These are phyloP conservation scores for Dasysyrphus albostriatus DNA, from an alignment of 2,888 invertebrate genomes.

Conservation along the genomic window DNA sequence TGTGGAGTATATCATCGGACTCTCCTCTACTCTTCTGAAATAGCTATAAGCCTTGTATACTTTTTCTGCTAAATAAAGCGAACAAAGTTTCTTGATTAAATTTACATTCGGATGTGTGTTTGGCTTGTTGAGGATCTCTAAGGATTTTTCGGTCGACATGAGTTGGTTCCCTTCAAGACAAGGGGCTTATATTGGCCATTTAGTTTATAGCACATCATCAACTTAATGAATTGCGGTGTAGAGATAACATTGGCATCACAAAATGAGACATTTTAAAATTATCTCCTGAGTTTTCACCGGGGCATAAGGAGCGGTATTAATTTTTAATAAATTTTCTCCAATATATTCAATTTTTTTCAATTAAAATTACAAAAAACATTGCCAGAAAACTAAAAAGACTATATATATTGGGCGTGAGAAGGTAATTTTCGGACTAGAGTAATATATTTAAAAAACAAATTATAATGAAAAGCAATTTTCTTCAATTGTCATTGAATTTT, in stretches of 20 bases:
- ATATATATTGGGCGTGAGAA: neutral
- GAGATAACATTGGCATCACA: too few relatives aligned
- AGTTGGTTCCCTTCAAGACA: constrained; percentile 29
- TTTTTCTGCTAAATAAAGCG: constrained; percentile 62
- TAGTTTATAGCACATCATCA: neutral
- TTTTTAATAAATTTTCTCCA: too few relatives aligned
- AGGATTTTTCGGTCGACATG: constrained; percentile 63
- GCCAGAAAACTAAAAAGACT: neutral
- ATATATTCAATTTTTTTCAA: neutral
- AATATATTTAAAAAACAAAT: neutral
- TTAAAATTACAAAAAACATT: neutral
- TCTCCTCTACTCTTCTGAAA: neutral
- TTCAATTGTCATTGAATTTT: constrained; percentile 11
- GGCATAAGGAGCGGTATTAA: too few relatives aligned
- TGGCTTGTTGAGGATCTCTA: constrained; percentile 56
- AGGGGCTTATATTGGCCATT: constrained; percentile 40
- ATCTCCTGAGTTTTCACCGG: too few relatives aligned
- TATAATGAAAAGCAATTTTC: constrained; percentile 20
- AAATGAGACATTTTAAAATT: too few relatives aligned
- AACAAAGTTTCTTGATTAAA: constrained; percentile 75
- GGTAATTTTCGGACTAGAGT: neutral
- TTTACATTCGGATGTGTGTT: constrained; percentile 66
- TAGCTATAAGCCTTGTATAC: constrained; percentile 38
- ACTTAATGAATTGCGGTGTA: constrained; percentile 2
- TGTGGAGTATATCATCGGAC: constrained; percentile 30